Evolutionary conservation across 2,888 invertebrate genomes (phyloP).

Genomic region (Esperia sulphurella): DNA sequence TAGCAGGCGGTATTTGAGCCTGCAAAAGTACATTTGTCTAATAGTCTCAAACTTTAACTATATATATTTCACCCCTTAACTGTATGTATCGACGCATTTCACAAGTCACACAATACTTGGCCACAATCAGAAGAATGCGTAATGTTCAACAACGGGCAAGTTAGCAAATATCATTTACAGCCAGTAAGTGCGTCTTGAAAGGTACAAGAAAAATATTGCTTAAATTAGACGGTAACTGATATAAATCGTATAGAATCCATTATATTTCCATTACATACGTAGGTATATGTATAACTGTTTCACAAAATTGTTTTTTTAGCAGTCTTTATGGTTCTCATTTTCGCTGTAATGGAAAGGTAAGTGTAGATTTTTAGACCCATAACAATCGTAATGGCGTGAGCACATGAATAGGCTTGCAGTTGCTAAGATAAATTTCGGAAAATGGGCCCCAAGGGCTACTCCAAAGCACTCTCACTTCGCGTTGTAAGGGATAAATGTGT

Average conservation of each 20-base stretch:
- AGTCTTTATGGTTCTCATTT: background rate
- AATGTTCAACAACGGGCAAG: background rate
- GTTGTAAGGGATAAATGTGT: background rate
- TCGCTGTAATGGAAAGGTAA: too few species aligned
- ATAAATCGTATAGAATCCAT: constrained; percentile 1
- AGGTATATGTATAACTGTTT: background rate
- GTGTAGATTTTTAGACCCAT: background rate
- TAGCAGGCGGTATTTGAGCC: too few species aligned
- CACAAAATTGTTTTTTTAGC: background rate
- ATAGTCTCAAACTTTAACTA: too few species aligned
- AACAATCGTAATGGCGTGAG: background rate
- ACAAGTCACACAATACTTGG: too few species aligned
- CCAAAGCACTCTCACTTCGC: background rate
- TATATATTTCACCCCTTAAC: too few species aligned
- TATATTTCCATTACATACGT: background rate
- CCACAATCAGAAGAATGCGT: background rate
- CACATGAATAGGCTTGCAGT: background rate
- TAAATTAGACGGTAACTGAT: background rate
- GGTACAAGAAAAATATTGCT: background rate
- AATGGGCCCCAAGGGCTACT: background rate
- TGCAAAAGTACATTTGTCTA: too few species aligned
- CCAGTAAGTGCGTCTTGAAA: background rate
- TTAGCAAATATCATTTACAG: background rate
- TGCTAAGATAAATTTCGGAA: background rate
- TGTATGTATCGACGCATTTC: background rate